These are phyloP conservation scores for Forbesichthys agassizii DNA, from an alignment of 2,113 vertebrate species.

Conservation along the genomic window DNA sequence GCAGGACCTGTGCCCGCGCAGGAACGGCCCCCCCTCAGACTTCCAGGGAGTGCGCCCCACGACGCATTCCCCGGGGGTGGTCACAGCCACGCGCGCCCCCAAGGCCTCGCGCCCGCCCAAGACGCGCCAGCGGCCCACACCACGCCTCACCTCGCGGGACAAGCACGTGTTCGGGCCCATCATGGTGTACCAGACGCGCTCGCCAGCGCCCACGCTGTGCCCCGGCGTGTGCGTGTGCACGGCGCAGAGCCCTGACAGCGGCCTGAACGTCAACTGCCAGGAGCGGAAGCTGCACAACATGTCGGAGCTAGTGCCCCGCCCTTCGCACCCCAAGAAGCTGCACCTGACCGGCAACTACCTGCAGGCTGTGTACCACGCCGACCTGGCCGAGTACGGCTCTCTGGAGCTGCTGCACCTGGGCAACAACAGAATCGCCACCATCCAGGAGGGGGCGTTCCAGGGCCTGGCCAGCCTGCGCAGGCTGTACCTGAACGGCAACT, in stretches of 20 bases:
- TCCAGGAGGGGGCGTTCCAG: constrained; percentile 94
- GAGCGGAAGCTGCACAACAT: constrained; percentile 93
- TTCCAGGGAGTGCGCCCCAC: constrained; percentile 80
- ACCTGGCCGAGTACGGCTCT: constrained; percentile 88
- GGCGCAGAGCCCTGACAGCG: constrained; percentile 91
- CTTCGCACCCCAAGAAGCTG: constrained; percentile 95
- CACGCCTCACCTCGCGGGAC: constrained; percentile 89
- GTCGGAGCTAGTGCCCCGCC: constrained; percentile 90
- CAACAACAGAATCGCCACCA: constrained; percentile 92
- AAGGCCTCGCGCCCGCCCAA: constrained; percentile 93
- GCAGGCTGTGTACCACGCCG: constrained; percentile 86
- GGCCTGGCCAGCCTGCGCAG: constrained; percentile 93
- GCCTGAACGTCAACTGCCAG: constrained; percentile 95
- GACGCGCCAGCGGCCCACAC: constrained; percentile 91
- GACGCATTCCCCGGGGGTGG: constrained; percentile 80
- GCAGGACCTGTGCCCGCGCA: constrained; percentile 94
- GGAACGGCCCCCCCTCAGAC: constrained; percentile 82
- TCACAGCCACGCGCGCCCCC: constrained; percentile 84
- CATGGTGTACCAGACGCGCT: constrained; percentile 98
- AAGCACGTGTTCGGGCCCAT: constrained; percentile 96
- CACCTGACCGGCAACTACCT: constrained; percentile 97
- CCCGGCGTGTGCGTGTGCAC: constrained; percentile 92
- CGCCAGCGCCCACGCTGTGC: constrained; percentile 89
- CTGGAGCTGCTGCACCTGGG: constrained; percentile 95
- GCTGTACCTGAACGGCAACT: constrained; percentile 97